Percentiles rank a stretch among this genome's conserved stretches.
Evolutionary conservation across 2,797 vertebrate species (phyloP).

Genomic region (Halcyon chelicuti): DNA sequence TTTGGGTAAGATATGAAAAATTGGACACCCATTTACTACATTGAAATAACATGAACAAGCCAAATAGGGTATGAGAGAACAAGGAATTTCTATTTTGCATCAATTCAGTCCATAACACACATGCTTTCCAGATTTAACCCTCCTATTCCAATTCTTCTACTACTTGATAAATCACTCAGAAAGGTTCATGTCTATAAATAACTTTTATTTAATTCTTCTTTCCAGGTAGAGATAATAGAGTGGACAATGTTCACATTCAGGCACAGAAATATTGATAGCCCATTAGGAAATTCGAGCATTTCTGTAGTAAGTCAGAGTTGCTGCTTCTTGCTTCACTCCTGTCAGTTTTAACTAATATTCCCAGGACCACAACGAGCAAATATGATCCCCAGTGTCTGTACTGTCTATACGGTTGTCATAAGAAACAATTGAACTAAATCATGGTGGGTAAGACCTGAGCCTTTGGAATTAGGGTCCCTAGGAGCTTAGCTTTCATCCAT

Average conservation of each 20-base stretch:
- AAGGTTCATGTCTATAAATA: background rate
- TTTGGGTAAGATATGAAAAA: slow-evolving; percentile 26
- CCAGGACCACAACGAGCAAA: background rate
- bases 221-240: slow-evolving; percentile 9
- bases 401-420: background rate
- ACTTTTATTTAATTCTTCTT: slow-evolving; percentile 2
- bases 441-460: background rate
- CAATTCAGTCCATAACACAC: slow-evolving; percentile 1
- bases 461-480: background rate
- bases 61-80: background rate
- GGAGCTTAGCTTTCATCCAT: background rate
- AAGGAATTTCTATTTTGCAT: slow-evolving; percentile 34
- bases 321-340: background rate
- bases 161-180: slow-evolving; percentile 38
- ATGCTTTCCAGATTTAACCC: slow-evolving; percentile 47
- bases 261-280: background rate
- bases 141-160: background rate
- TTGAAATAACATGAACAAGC: slow-evolving; percentile 18
- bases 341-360: background rate
- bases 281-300: background rate
- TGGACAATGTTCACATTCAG: slow-evolving; percentile 10
- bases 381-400: background rate
- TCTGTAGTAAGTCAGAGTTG: background rate
- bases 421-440: background rate
- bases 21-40: background rate